Percentiles rank a stretch among this genome's conserved stretches.
phyloP scores from a whole-genome alignment of 1,140 invertebrate species.

The Neodiprion pinetum region DNA sequence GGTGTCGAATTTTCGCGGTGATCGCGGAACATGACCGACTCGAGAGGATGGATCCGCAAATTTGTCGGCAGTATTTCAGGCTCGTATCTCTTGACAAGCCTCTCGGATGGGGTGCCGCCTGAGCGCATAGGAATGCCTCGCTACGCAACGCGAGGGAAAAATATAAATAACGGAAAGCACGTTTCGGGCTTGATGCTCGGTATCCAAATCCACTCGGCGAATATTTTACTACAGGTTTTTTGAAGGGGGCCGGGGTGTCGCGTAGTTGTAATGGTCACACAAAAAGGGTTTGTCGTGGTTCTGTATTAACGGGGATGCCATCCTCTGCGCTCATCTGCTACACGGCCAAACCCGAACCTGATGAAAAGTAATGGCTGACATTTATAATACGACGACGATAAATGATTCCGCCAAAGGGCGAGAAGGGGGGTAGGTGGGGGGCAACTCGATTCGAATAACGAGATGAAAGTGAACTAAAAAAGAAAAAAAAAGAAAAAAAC shows the following conservation, averaged over 20 bases:
- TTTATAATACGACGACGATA: neutral
- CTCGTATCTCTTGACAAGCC: slow-evolving; percentile 3
- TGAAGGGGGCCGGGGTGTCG: neutral
- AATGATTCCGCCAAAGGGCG: too few species aligned
- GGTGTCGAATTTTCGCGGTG: neutral
- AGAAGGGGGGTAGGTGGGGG: too few species aligned
- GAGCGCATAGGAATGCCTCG: neutral
- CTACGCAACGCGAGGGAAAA: neutral
- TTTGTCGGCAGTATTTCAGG: neutral
- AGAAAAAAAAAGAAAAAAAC: slow-evolving; percentile 15
- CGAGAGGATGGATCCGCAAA: neutral
- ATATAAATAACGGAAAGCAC: slow-evolving; percentile 5
- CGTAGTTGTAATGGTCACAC: neutral
- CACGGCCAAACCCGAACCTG: neutral
- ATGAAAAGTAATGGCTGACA: neutral
- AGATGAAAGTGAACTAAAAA: neutral
- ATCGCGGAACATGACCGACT: neutral
- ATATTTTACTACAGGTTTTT: neutral
- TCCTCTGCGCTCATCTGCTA: neutral
- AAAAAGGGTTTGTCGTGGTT: neutral
- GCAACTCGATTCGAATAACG: too few species aligned
- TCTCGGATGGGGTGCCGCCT: neutral
- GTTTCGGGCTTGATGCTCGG: neutral
- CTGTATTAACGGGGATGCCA: neutral
- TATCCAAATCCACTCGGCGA: neutral